Evolutionary conservation across 2,888 invertebrate species (phyloP).

Genomic region (Didymodactylos carnosus): DNA sequence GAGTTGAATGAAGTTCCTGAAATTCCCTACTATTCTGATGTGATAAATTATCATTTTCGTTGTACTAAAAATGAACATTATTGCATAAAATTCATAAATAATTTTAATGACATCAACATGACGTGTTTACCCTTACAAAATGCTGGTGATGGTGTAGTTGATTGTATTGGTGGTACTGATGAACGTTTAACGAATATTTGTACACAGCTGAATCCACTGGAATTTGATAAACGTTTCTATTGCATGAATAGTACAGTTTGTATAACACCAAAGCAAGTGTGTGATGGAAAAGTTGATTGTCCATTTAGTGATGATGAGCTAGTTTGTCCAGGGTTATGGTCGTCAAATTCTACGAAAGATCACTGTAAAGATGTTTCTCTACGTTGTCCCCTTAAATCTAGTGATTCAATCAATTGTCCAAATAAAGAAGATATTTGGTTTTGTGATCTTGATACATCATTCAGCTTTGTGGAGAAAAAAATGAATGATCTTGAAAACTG

Average conservation of each 20-base stretch:
- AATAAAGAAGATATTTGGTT: not conserved
- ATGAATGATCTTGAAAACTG: too few species aligned
- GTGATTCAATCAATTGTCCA: not conserved
- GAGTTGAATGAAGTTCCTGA: too few species aligned
- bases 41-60: too few species aligned
- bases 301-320: not conserved
- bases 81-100: not conserved
- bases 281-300: not conserved
- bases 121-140: not conserved
- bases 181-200: not conserved
- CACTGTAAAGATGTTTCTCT: not conserved
- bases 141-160: not conserved
- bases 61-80: not conserved
- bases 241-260: not conserved
- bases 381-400: not conserved
- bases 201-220: not conserved
- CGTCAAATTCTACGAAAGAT: not conserved
- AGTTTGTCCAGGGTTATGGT: not conserved
- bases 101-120: not conserved
- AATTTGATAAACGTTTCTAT: not conserved
- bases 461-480: too few species aligned
- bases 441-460: not conserved
- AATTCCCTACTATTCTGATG: too few species aligned
- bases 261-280: not conserved
- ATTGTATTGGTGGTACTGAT: too few species aligned